Evolutionary conservation across 2,797 vertebrate genomes (phyloP).

Genomic region (Iguana delicatissima): DNA sequence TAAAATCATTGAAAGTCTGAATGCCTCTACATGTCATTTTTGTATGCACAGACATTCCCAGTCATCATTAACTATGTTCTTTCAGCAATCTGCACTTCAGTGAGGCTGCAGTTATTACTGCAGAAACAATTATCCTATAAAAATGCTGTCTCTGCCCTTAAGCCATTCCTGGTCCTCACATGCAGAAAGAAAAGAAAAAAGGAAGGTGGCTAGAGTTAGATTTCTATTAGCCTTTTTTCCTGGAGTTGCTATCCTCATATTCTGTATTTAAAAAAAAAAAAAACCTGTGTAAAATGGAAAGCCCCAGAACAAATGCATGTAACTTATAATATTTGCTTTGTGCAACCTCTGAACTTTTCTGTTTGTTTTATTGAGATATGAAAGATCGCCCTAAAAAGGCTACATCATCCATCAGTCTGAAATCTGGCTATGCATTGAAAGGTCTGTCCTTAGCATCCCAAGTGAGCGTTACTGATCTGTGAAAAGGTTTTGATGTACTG

Average conservation of each 20-base stretch:
- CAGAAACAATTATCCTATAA: not conserved
- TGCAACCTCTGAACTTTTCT: not conserved
- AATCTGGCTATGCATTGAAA: conserved; percentile 34
- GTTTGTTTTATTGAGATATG: conserved; percentile 36
- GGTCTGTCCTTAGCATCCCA: conserved; percentile 50
- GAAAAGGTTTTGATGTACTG: conserved; percentile 65
- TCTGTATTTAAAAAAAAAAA: not conserved
- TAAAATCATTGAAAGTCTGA: not conserved
- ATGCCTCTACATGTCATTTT: not conserved
- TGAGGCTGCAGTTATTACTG: not conserved
- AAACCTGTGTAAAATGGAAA: not conserved
- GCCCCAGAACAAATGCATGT: not conserved
- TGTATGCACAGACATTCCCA: not conserved
- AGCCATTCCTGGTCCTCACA: conserved; percentile 4
- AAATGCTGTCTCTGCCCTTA: not conserved
- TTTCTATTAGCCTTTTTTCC: conserved; percentile 23
- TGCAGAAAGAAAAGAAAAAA: not conserved
- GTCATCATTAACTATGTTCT: not conserved
- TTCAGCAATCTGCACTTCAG: not conserved
- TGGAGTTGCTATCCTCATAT: not conserved
- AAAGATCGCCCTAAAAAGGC: conserved; percentile 2
- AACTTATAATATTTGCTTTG: conserved; percentile 30
- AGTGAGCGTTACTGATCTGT: conserved; percentile 32
- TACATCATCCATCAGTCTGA: conserved; percentile 34
- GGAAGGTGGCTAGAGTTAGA: not conserved